These are phyloP conservation scores for Drosophila simulans DNA, from an alignment of 1,140 invertebrate species.

Conservation along the genomic window DNA sequence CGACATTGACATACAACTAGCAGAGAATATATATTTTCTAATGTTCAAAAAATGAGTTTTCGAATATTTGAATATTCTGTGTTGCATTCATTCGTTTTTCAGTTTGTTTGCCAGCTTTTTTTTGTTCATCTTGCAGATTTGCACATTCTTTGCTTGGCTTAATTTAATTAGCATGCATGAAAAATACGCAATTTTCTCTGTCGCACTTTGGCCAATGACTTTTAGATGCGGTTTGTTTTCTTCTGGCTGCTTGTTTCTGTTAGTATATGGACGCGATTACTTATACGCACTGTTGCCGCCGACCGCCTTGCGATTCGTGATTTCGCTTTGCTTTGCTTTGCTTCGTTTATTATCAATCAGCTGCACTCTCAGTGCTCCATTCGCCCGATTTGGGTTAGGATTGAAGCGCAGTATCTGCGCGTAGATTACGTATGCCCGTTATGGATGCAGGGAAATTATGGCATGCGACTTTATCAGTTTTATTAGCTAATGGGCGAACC, in stretches of 20 bases:
- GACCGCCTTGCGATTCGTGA: constrained; percentile 9
- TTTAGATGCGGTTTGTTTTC: constrained; percentile 29
- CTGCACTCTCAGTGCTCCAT: constrained; percentile 13
- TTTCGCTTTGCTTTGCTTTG: constrained; percentile 5
- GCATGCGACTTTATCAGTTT: constrained; percentile 20
- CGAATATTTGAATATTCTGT: no score
- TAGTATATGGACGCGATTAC: not conserved
- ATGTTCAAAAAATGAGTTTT: no score
- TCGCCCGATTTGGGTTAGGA: constrained; percentile 22
- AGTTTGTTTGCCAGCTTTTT: not conserved
- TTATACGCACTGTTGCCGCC: constrained; percentile 36
- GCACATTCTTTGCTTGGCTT: constrained; percentile 29
- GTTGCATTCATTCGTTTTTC: not conserved
- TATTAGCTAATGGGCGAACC: constrained; percentile 11
- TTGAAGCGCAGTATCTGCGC: constrained; percentile 10
- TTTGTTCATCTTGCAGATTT: constrained; percentile 26
- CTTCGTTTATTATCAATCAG: constrained; percentile 27
- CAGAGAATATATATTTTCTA: not conserved
- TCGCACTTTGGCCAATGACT: constrained; percentile 37
- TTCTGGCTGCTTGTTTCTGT: constrained; percentile 3
- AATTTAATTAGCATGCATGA: constrained; percentile 46
- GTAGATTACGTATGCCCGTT: constrained; percentile 11
- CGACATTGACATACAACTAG: no score
- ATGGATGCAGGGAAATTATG: constrained; percentile 15
- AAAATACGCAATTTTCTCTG: constrained; percentile 5